Evolutionary conservation across 2,797 vertebrate genomes (phyloP), one percentile per base, ranked within the genome.

Genomic region (Chloroceryle amazona): DNA sequence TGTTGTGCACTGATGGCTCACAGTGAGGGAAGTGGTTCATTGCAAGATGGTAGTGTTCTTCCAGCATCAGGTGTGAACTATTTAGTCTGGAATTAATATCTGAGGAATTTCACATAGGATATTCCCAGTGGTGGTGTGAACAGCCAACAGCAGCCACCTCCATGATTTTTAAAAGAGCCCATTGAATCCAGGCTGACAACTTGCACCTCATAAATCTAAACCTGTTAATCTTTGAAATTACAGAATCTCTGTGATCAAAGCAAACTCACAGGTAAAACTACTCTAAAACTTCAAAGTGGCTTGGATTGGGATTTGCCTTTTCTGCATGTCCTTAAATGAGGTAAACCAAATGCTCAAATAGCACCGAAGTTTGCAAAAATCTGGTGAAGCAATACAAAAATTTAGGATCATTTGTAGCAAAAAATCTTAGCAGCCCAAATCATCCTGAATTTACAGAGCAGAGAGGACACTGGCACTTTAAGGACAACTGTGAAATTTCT

Each of bases 401-500:
- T 10, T 20, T 61, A 61, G 19, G 21, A 29, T 26, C n/a, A 41
- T 41, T 57, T 68, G 44, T 54, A 91, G 87, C 17, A 60, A 87
- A 87, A 83, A 54, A 3, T 8, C 26, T 80, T 41, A 35, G 52
- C 44, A 44, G n/a, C 26, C 72, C 26, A 54, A 71, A 71, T 61
- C 13, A 14, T 8, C 31, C 16, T 9, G 15, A 63, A 82, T 1
- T 12, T 13, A 67, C 19, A 65, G 3, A 76, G 37, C 16, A 54
- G 46, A 68, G 46, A 39, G 14, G n/a, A 86, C 72, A 63, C 2
- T 0, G 1, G 12, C 25, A 61, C 55, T 90, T 84, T 60, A 86
- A 54, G 20, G 17, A 79, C 60, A 89, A 80, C 18, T n/a, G 42
- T 62, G 47, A 80, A 58, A 92, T 63, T 84, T 67, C 90, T 82